Conservation (phyloP, 64 coral and sea anemone genomes). For the Trachythela sp. region DNA sequence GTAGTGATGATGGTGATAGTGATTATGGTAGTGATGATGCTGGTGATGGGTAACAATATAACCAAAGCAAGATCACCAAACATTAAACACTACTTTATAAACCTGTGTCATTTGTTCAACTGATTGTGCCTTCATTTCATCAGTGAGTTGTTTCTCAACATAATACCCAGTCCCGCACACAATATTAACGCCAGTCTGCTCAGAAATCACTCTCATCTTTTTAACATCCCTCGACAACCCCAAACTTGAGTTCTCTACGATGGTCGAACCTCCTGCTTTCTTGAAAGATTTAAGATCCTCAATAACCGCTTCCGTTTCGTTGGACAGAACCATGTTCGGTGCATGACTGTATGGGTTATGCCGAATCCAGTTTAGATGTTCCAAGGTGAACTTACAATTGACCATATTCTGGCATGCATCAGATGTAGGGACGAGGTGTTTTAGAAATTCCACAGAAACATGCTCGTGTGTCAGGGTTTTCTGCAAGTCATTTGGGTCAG, state of each 20-base stretch:
- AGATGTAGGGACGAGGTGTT: background rate
- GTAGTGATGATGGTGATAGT: too few species aligned
- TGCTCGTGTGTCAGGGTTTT: background rate
- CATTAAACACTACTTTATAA: background rate
- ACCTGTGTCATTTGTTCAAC: conserved; percentile 6
- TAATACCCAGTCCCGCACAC: background rate
- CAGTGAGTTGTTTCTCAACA: background rate
- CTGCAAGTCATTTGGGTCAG: background rate
- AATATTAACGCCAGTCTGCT: background rate
- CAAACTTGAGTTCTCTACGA: conserved; percentile 63
- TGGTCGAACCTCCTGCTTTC: conserved; percentile 81
- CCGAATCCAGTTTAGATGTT: conserved; percentile 67
- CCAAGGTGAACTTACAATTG: conserved; percentile 48
- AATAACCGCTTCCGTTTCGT: conserved; percentile 79
- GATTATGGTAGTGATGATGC: too few species aligned
- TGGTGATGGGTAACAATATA: too few species aligned
- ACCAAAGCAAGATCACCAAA: background rate
- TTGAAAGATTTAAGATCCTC: conserved; percentile 73
- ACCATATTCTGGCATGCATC: background rate
- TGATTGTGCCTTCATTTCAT: background rate
- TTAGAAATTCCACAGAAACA: background rate
- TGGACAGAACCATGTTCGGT: conserved; percentile 62
- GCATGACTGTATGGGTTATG: conserved; percentile 86
- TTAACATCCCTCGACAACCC: background rate
- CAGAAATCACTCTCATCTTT: background rate